Evolutionary conservation across 2,113 vertebrate genomes (phyloP).

Genomic region (Tiliqua scincoides): DNA sequence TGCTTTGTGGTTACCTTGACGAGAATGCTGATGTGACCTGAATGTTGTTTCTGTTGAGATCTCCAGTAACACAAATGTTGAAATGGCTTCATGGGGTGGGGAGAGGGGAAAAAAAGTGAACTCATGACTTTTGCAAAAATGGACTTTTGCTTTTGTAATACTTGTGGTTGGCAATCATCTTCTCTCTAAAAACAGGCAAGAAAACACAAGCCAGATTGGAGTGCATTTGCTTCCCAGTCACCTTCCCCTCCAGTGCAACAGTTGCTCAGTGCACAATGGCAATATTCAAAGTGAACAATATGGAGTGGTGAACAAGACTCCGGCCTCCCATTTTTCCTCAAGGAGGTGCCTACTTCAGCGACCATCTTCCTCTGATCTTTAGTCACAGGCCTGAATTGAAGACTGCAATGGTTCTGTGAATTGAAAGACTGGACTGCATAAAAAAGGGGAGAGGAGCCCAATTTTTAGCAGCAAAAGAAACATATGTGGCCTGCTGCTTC

Average conservation of each 20-base stretch:
- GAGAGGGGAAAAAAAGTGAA: fast-evolving
- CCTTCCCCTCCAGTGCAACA: not conserved
- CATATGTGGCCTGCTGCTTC: too few species aligned
- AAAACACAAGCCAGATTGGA: not conserved
- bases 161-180: not conserved
- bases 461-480: too few species aligned
- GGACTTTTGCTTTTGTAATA: not conserved
- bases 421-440: too few species aligned
- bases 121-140: not conserved
- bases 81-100: not conserved
- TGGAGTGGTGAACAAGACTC: not conserved
- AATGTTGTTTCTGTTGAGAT: not conserved
- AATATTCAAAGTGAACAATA: constrained; percentile 40
- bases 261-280: constrained; percentile 25
- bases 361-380: not conserved
- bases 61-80: not conserved
- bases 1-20: not conserved
- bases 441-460: too few species aligned
- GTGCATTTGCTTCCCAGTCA: constrained; percentile 28
- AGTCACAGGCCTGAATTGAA: not conserved
- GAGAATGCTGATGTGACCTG: too few species aligned
- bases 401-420: too few species aligned
- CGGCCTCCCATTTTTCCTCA: not conserved
- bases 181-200: constrained; percentile 3
- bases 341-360: constrained; percentile 24